Evolutionary conservation across 2,888 invertebrate genomes (phyloP).

Genomic region (Andricus curvator): DNA sequence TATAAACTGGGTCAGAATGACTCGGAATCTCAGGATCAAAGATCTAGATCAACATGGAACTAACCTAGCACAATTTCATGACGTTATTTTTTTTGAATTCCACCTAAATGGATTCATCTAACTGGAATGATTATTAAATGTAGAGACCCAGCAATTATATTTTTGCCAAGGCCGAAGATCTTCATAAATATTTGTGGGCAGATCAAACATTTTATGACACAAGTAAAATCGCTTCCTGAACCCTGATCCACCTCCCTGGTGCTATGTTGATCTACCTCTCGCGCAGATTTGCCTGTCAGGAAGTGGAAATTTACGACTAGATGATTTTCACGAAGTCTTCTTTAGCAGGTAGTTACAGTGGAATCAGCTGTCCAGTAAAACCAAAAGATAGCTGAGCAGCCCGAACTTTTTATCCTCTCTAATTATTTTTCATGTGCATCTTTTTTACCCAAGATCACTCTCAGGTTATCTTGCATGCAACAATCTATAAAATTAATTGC

Average conservation of each 20-base stretch:
- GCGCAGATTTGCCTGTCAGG: constrained; percentile 34
- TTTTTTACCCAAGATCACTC: neutral
- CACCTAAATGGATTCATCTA: no score
- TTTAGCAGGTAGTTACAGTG: constrained; percentile 17
- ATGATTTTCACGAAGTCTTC: constrained; percentile 23
- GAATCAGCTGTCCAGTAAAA: constrained; percentile 13
- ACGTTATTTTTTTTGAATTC: neutral
- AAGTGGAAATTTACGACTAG: constrained; percentile 39
- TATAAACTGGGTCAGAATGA: neutral
- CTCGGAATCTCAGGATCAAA: neutral
- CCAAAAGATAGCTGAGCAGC: neutral
- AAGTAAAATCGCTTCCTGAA: constrained; percentile 22
- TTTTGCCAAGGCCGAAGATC: neutral
- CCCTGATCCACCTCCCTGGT: constrained; percentile 3
- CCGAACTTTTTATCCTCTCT: neutral
- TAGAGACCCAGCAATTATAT: neutral
- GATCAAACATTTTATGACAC: constrained; percentile 26
- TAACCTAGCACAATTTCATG: neutral
- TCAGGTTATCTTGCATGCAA: neutral
- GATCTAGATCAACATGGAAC: neutral
- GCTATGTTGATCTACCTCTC: constrained; percentile 19
- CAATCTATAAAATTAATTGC: neutral
- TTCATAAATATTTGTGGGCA: constrained; percentile 8
- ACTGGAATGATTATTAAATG: neutral
- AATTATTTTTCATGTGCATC: constrained; percentile 8